Conservation (phyloP, 2,888 invertebrate species). For the Acleris laterana region DNA sequence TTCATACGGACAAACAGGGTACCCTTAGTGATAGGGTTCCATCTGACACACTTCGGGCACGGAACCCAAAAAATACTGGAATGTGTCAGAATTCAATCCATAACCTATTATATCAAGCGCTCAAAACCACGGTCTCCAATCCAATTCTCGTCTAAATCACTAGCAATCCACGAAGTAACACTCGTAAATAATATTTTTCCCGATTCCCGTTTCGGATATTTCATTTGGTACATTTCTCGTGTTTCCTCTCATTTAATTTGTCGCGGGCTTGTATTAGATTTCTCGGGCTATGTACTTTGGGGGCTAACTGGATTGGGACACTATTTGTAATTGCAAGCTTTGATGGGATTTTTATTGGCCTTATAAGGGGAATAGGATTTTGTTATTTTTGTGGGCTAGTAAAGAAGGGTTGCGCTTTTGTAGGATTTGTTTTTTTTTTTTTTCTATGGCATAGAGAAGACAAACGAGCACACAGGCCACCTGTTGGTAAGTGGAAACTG, state of each 20-base stretch:
- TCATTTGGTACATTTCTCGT: slow-evolving; percentile 34
- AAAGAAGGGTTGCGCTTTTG: no score
- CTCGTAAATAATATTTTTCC: slow-evolving; percentile 32
- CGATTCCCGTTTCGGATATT: slow-evolving; percentile 7
- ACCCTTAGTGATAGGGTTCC: no score
- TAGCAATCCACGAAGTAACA: slow-evolving; percentile 15
- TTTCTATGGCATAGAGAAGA: no score
- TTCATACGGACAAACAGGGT: no score
- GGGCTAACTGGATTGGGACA: slow-evolving; percentile 31
- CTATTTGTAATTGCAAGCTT: slow-evolving; percentile 33
- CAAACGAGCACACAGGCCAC: no score
- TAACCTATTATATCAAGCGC: background rate
- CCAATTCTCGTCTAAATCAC: slow-evolving; percentile 8
- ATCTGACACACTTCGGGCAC: no score
- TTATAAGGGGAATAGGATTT: background rate
- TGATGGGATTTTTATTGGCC: slow-evolving; percentile 32
- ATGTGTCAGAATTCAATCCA: no score
- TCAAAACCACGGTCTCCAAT: background rate
- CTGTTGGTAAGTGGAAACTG: no score
- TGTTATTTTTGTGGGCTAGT: no score
- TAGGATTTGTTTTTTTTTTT: no score
- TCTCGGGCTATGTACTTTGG: slow-evolving; percentile 26
- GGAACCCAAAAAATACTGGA: no score
- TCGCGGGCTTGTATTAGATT: slow-evolving; percentile 27
- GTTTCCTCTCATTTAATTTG: slow-evolving; percentile 36